These are phyloP conservation scores for Corvus moneduloides DNA, from an alignment of 2,113 vertebrate species.

Conservation along the genomic window DNA sequence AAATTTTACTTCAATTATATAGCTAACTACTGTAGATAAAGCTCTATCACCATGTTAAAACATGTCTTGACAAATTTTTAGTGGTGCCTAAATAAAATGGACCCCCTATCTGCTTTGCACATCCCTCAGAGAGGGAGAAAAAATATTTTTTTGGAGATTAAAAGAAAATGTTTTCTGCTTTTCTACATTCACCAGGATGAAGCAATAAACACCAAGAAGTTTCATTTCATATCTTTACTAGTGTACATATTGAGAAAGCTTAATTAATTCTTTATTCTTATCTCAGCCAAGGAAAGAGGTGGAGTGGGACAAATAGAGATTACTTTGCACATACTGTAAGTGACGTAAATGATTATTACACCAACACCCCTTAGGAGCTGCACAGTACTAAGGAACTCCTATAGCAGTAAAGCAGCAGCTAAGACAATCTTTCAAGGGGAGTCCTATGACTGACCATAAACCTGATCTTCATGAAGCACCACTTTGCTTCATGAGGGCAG, in stretches of 20 bases:
- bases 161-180: background rate
- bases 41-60: background rate
- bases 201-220: background rate
- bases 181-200: background rate
- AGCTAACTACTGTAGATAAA: background rate
- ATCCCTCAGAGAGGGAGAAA: background rate
- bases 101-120: background rate
- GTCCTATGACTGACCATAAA: background rate
- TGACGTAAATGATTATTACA: fast-evolving
- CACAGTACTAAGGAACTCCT: background rate
- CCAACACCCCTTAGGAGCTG: background rate
- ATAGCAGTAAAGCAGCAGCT: background rate
- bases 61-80: background rate
- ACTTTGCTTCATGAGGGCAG: background rate
- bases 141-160: background rate
- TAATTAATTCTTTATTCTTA: background rate
- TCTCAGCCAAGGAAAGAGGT: background rate
- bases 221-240: background rate
- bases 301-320: background rate
- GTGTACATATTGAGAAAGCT: background rate
- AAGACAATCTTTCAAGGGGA: background rate
- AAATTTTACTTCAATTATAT: background rate
- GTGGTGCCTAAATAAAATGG: background rate
- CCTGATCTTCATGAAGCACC: background rate
- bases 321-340: background rate